These are phyloP conservation scores for Cylas formicarius DNA, from an alignment of 1,140 invertebrate genomes.

Conservation along the genomic window DNA sequence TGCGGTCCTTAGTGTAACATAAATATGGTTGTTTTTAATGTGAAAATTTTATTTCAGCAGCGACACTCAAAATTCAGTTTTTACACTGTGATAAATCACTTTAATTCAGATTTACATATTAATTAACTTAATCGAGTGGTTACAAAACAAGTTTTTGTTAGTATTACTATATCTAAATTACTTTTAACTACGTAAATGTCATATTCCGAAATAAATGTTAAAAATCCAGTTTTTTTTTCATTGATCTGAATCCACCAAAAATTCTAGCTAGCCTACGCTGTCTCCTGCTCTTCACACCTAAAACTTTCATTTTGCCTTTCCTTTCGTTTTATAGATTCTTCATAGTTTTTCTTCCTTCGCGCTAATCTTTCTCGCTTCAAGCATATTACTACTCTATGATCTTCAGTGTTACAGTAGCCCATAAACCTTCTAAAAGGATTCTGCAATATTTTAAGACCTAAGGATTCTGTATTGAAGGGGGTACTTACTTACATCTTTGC, in stretches of 20 bases:
- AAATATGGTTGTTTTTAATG: background rate
- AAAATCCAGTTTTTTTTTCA: conserved; percentile 12
- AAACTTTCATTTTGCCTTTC: conserved; percentile 33
- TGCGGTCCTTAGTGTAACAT: background rate
- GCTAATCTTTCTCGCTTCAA: conserved; percentile 51
- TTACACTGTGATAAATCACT: conserved; percentile 15
- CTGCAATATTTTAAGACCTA: conserved; percentile 40
- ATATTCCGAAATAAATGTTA: conserved; percentile 20
- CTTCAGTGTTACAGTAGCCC: conserved; percentile 54
- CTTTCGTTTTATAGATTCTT: conserved; percentile 40
- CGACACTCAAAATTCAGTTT: background rate
- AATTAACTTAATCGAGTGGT: conserved; percentile 1
- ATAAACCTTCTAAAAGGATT: conserved; percentile 51
- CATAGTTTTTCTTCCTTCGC: conserved; percentile 43
- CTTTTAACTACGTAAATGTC: conserved; percentile 21
- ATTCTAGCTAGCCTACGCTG: conserved; percentile 1
- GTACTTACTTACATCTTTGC: conserved; percentile 50
- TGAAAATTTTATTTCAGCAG: background rate
- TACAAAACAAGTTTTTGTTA: conserved; percentile 17
- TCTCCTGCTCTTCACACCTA: conserved; percentile 23
- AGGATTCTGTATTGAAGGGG: no score
- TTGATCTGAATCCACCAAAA: background rate
- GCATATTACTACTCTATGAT: conserved; percentile 53
- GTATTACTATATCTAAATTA: conserved; percentile 21
- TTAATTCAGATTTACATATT: conserved; percentile 6